Evolutionary conservation across 2,888 invertebrate species (phyloP), one percentile per base, ranked within the genome.

Genomic region (Eutolmus rufibarbis): DNA sequence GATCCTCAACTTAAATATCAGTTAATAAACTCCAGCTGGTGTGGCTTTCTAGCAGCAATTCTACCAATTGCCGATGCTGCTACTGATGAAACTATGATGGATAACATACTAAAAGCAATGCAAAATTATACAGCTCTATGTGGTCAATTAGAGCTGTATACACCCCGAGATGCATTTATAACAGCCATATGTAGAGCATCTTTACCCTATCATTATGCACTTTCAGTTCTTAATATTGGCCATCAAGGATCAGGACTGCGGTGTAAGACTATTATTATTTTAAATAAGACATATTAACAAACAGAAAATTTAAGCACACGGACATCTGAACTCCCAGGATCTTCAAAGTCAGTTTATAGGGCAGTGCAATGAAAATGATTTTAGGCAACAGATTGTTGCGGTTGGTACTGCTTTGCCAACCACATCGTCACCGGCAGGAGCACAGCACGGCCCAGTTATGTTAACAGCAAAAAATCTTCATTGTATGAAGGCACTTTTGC

Each of bases 391-490:
- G 93, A 98, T 99, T 89, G 98, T 99, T 76, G 99, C 98, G 89
- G 98, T 99, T 88, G 99, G 99, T 34, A 98, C 98, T 0, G 97
- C 98, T 31, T 93, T 99, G 89, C 98, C 98, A 1, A 97, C 97
- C 7, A 95, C 97, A 2, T 95, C 96, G 5, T 93, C 96, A 86
- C 96, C 97, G 3, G 95, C 95, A 86, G 96, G 95, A 94, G 92
- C 92, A 7, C 93, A 93, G 91, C 93, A 93, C 89, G 93, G 93
- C 0, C 93, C 93, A 91, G 99, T 99, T 86, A 98, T 99, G 98
- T 94, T 99, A 91, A 99, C 99, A 3, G 97, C 98, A 0, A 98
- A 99, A 90, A 99, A 99, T 94, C 94, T 99, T 87, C 98, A 99
- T 90, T 98, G 98, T 43, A 98, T 99, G 97, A 94, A 98, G 89